These are phyloP conservation scores for Andrena flavipes DNA, from an alignment of 2,888 invertebrate species.

Conservation along the genomic window DNA sequence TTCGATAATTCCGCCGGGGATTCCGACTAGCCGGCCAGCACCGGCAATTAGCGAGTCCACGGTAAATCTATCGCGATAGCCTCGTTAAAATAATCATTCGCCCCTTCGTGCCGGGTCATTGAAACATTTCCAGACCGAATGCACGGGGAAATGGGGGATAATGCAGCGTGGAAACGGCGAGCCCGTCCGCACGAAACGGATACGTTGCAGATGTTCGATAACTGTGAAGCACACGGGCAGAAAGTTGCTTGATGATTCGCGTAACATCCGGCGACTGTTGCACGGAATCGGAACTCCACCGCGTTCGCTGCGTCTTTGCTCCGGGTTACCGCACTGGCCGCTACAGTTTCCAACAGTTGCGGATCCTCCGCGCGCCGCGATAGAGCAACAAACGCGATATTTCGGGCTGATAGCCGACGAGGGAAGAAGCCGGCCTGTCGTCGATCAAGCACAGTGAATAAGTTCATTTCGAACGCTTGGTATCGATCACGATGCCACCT, in stretches of 20 bases:
- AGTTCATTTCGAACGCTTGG: conserved; percentile 20
- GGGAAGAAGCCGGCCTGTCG: conserved; percentile 35
- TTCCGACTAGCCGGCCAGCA: neutral
- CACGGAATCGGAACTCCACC: conserved; percentile 44
- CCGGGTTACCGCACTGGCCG: conserved; percentile 34
- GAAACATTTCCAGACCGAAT: neutral
- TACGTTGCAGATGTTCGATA: conserved; percentile 18
- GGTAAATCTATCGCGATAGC: conserved; percentile 13
- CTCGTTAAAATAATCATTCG: conserved; percentile 8
- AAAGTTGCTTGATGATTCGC: conserved; percentile 60
- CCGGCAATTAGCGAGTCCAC: conserved; percentile 25
- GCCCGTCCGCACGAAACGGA: neutral
- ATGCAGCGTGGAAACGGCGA: neutral
- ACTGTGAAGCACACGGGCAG: conserved; percentile 35
- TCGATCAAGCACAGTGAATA: conserved; percentile 42
- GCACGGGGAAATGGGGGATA: neutral
- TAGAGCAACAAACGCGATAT: conserved; percentile 37
- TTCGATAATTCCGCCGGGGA: conserved; percentile 30
- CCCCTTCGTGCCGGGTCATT: neutral
- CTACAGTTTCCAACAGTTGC: conserved; percentile 58
- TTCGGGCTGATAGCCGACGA: conserved; percentile 12
- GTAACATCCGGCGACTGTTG: conserved; percentile 58
- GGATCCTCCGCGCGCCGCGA: conserved; percentile 45
- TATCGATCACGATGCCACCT: conserved; percentile 8
- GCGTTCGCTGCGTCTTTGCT: conserved; percentile 4